Evolutionary conservation across 2,888 invertebrate genomes (phyloP).

Genomic region (Vandiemenella viatica): DNA sequence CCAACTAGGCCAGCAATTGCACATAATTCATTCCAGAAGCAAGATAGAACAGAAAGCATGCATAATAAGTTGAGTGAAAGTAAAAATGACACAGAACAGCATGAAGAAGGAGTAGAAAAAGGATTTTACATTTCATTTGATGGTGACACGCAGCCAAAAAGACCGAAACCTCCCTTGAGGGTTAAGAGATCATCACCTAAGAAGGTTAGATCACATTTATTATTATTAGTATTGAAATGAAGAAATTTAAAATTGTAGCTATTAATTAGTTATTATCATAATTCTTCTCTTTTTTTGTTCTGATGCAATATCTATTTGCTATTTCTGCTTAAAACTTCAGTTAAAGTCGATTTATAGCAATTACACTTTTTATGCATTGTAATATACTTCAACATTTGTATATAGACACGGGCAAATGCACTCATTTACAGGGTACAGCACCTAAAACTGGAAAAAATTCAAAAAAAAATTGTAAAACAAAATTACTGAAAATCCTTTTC

Average conservation of each 20-base stretch:
- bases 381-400: too few species aligned
- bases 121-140: conserved; percentile 92
- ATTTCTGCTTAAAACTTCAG: too few species aligned
- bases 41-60: conserved; percentile 1
- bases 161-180: conserved; percentile 76
- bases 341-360: background rate
- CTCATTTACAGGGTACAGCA: too few species aligned
- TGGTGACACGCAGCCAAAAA: conserved; percentile 62
- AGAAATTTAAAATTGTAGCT: too few species aligned
- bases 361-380: background rate
- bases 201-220: conserved; percentile 47
- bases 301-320: too few species aligned
- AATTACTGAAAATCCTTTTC: too few species aligned
- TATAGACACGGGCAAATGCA: too few species aligned
- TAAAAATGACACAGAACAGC: conserved; percentile 24
- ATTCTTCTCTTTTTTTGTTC: too few species aligned
- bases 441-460: too few species aligned
- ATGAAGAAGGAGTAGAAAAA: conserved; percentile 38
- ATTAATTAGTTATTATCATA: too few species aligned
- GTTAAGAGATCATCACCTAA: conserved; percentile 60
- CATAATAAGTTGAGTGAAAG: background rate
- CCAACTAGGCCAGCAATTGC: conserved; percentile 62
- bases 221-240: too few species aligned
- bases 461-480: too few species aligned
- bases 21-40: conserved; percentile 52